Base-by-base conservation (phyloP, 1,140 invertebrate genomes). In the Forficula auricularia region DNA sequence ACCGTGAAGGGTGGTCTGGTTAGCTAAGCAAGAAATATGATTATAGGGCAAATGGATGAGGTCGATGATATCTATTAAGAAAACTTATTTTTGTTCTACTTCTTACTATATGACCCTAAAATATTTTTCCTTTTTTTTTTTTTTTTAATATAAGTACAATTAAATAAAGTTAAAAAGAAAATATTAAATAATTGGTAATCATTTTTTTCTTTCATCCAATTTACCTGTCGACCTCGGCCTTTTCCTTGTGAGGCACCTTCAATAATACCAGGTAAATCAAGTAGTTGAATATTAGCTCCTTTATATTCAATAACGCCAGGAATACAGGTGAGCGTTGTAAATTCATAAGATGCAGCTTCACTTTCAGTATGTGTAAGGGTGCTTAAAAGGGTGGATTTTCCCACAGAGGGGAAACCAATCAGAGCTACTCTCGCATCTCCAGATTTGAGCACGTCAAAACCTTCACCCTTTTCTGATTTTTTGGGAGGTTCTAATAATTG, bases 381-480 rank as follows among this genome's bases (percentile, higher is more conserved):
- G 53, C 82, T 91, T 39, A 97, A 62, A 43, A 97, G 63, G 1
- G 91, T 96, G 12, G 95, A 99, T 73, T 92, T 92, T 65, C 89
- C 89, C 31, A 94, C 89, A 31, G 87, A 91, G 12, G 94, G 92
- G 60, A 98, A 98, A 44, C 92, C 94, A 56, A 99, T 98, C 3
- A 99, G 67, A 13, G 95, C 94, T 12, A 98, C 90, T 58, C 96
- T 70, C 3, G 96, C 96, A 82, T 99, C 96, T 34, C 96, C 96
- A 54, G 89, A 95, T 66, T 99, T 99, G 50, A 98, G 71, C 10
- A 99, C 96, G 80, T 99, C 96, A 65, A 99, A 99, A 8, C 96
- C 96, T 70, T 99, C 96, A 12, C 96, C 96, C 62, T 96, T 98
- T 54, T 94, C 88, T 27, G 83, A 81, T 57, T 91, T 87, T 61